Evolutionary conservation across 2,797 vertebrate genomes (phyloP).

Genomic region (Enteromius radiatus): DNA sequence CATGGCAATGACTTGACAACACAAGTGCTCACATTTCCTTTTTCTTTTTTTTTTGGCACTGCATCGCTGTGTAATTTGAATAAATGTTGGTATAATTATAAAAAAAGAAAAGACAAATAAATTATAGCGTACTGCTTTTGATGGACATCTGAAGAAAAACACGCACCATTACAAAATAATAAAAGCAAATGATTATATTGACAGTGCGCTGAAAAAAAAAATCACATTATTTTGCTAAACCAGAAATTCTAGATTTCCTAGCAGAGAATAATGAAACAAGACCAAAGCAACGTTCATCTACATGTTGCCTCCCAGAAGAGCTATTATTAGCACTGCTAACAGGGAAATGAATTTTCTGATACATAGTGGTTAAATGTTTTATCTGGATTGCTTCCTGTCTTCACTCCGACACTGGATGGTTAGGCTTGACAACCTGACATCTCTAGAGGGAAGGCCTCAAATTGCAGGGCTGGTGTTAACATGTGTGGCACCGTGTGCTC

Average conservation of each 20-base stretch:
- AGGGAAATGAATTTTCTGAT: constrained; percentile 47
- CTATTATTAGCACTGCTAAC: constrained; percentile 38
- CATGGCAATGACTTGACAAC: neutral
- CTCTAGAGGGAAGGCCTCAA: constrained; percentile 45
- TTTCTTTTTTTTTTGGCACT: too few species aligned
- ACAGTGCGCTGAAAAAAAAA: too few species aligned
- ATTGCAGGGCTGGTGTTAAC: constrained; percentile 54
- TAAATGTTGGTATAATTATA: neutral
- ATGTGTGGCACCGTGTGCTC: constrained; percentile 46
- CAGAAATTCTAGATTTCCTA: neutral
- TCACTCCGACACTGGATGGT: constrained; percentile 41
- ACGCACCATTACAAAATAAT: neutral
- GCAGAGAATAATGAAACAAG: neutral
- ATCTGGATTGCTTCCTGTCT: constrained; percentile 45
- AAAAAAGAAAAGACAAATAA: neutral
- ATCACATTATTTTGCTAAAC: neutral
- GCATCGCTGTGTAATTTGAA: neutral
- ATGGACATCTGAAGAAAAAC: neutral
- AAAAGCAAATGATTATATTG: neutral
- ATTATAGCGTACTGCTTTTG: neutral
- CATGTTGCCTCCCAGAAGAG: constrained; percentile 43
- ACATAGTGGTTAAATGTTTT: constrained; percentile 39
- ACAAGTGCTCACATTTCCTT: too few species aligned
- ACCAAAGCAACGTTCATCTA: constrained; percentile 34
- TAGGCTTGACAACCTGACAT: constrained; percentile 50